Evolutionary conservation across 1,140 invertebrate genomes (phyloP), one percentile per base, ranked within the genome.

Genomic region (Himalopsyche phryganea): DNA sequence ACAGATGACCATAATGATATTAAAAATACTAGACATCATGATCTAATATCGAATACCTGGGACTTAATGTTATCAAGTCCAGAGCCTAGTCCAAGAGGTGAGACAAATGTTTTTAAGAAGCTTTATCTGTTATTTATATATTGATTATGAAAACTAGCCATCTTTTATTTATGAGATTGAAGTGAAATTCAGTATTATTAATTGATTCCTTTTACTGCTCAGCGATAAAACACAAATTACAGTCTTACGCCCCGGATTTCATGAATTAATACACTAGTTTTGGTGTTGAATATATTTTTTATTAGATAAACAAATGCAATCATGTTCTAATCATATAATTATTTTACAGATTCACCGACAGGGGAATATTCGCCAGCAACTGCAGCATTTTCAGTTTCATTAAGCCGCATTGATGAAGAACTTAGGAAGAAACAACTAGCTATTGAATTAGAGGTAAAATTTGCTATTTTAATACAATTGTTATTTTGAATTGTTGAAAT

Each of bases 391-490:
- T 20, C 47, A 10, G 35, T 55, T 19, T 18, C 49, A 13, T 45
- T 19, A 38, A 42, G 55, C 23, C 18, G 48, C 10, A 50, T 58
- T 28, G 61, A 59, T 11, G 61, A 63, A 59, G 56, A 59, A 59
- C 47, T 63, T 17, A 50, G 56, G 33, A 63, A 56, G 35, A 63
- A 63, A 36, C 61, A 63, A 42, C 47, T 63, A 9, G 61, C 61
- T 5, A 52, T 63, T 44, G 61, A 63, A 55, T 51, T 58, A 36
- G 61, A 63, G 54, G 61, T 63, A 20, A 50, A 19, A 33, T n/a
- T n/a, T n/a, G n/a, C n/a, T n/a, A n/a, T n/a, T n/a, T n/a, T n/a
- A n/a, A n/a, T n/a, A n/a, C n/a, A n/a, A n/a, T n/a, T n/a, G n/a
- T n/a, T n/a, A n/a, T n/a, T n/a, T n/a, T n/a, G n/a, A n/a, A n/a